phyloP scores from a whole-genome alignment of 2,797 vertebrate species.

The Pristis pectinata region DNA sequence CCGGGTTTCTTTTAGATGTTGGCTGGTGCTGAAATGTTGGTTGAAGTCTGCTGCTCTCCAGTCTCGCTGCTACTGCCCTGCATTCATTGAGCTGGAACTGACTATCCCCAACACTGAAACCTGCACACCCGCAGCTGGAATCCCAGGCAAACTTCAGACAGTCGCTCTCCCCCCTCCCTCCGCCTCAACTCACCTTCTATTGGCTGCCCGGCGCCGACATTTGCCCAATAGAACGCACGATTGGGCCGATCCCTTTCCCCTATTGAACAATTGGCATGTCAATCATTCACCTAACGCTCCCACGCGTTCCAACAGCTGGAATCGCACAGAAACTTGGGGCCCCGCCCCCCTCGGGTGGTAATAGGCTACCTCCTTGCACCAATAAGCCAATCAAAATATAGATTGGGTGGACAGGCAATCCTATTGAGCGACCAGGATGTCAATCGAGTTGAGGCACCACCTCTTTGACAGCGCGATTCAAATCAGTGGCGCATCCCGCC shows the following conservation, averaged over 20 bases:
- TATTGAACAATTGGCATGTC: not conserved
- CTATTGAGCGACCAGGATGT: not conserved
- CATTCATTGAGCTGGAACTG: not conserved
- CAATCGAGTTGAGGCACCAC: not conserved
- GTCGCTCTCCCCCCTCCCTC: not conserved
- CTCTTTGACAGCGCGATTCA: not conserved
- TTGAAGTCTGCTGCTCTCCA: not conserved
- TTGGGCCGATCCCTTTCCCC: not conserved
- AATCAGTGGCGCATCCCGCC: not conserved
- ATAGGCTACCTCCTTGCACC: not conserved
- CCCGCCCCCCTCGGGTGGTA: not conserved
- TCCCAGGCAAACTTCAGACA: conserved; percentile 36
- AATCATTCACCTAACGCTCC: not conserved
- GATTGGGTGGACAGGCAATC: fast-evolving
- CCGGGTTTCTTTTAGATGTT: not conserved
- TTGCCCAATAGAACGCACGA: not conserved
- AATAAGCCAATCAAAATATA: fast-evolving
- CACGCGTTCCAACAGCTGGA: conserved; percentile 1
- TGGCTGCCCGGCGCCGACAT: not conserved
- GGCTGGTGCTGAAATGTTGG: not conserved
- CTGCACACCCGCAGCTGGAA: conserved; percentile 36
- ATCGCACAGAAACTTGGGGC: not conserved
- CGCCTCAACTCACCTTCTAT: not conserved
- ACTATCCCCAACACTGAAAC: not conserved
- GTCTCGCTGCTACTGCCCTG: not conserved